Conservation (phyloP, 2,797 vertebrate species). For the Ctenosaura bakeri region DNA sequence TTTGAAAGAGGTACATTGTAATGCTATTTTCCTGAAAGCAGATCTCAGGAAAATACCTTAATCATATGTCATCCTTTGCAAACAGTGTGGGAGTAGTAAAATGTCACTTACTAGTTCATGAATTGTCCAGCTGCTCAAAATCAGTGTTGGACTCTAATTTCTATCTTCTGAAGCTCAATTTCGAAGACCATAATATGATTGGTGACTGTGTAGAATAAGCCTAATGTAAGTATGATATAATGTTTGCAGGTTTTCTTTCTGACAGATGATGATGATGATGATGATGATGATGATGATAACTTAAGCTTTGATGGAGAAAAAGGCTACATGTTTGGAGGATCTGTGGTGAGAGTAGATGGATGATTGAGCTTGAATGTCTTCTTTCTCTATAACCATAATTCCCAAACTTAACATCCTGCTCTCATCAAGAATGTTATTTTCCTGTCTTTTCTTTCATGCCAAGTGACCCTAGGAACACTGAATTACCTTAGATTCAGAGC, state of each 20-base stretch:
- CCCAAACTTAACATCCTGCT: too few species aligned
- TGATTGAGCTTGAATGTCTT: too few species aligned
- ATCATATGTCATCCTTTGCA: conserved; percentile 43
- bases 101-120: not conserved
- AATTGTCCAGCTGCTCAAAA: not conserved
- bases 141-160: not conserved
- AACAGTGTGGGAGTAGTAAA: conserved; percentile 51
- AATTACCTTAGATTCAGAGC: too few species aligned
- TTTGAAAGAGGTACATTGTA: conserved; percentile 49
- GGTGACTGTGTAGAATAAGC: not conserved
- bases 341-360: too few species aligned
- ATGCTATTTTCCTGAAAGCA: not conserved
- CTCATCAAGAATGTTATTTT: too few species aligned
- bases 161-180: not conserved
- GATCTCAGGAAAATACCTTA: not conserved
- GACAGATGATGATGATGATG: not conserved
- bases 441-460: too few species aligned
- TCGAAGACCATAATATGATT: not conserved
- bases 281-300: too few species aligned
- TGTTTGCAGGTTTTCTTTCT: not conserved
- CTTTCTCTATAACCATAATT: too few species aligned
- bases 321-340: too few species aligned
- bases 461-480: too few species aligned
- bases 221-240: not conserved
- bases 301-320: too few species aligned